Conservation (phyloP, 2,888 invertebrate genomes). For the Monopis laevigella region DNA sequence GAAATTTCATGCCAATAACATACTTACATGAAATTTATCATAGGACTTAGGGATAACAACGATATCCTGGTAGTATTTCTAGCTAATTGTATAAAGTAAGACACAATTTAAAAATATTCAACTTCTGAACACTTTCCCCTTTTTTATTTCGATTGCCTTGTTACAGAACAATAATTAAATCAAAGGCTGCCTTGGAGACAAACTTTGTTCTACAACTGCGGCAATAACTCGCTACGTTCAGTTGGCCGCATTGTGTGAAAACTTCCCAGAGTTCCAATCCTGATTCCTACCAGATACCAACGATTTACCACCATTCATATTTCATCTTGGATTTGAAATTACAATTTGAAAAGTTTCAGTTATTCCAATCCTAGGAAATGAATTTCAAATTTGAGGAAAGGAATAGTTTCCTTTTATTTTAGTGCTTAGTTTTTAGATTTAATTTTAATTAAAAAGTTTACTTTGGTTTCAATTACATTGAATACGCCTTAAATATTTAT, state of each 20-base stretch:
- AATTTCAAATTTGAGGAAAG: constrained; percentile 4
- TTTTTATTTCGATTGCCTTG: too few species aligned
- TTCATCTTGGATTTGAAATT: constrained; percentile 11
- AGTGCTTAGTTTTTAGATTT: too few species aligned
- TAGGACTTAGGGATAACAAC: too few species aligned
- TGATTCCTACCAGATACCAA: constrained; percentile 8
- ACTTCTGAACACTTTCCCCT: too few species aligned
- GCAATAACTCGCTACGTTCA: constrained; percentile 17
- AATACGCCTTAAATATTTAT: too few species aligned
- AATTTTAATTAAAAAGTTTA: too few species aligned
- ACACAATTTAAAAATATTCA: too few species aligned
- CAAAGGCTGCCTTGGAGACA: constrained; percentile 3
- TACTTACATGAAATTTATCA: too few species aligned
- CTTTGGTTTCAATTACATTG: too few species aligned
- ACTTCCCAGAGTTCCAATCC: constrained; percentile 20
- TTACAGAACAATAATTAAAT: constrained; percentile 11
- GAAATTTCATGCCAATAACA: too few species aligned
- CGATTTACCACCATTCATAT: constrained; percentile 11
- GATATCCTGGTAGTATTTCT: too few species aligned
- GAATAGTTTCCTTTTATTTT: constrained; percentile 2
- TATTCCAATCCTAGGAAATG: constrained; percentile 2
- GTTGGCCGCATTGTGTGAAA: constrained; percentile 19
- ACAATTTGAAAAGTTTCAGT: constrained; percentile 11
- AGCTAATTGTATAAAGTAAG: too few species aligned
- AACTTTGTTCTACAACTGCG: constrained; percentile 16